Base-by-base conservation (phyloP, 2,113 vertebrate species). In the Anseranas semipalmata region DNA sequence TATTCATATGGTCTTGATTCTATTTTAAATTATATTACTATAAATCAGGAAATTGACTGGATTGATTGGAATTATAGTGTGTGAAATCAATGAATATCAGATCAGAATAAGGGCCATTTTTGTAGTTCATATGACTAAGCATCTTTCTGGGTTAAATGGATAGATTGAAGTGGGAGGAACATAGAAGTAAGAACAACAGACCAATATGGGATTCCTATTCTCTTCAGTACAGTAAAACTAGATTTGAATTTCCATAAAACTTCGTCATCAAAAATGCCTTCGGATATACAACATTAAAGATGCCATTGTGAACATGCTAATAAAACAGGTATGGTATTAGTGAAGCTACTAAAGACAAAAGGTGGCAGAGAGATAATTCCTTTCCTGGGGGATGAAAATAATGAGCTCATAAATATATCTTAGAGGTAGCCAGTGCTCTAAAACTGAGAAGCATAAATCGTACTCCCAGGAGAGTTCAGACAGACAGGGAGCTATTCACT, bases 361-460 rank as follows among this genome's bases (percentile, higher is more conserved):
- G 81, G 60, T 95, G 65, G 58, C 90, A 52, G 53, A 95, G 88
- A 92, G 60, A 58, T 46, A 77, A 74, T 89, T 91, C 72, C 90
- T 92, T 92, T 72, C 87, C 82, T 93, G 67, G 17, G 15, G 92
- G 84, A 95, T 88, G 80, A 96, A 97, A 98, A 86, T 92, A 97
- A 93, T 17, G 30, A 94, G 81, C 68, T 96, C 95, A 95, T 97
- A 97, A 98, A 98, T 95, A 93, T 9, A 85, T 68, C 71, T 95
- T 74, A 72, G 96, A 93, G 48, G 66, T 87, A 94, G 93, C 81
- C 60, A 97, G 85, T 43, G 63, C 77, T 97, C 93, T 94, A 91
- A 95, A 95, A 95, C 68, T 35, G 41, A 80, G 59, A 18, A 87
- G 21, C 60, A 90, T 95, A 93, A 96, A 96, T 90, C 80, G 75